These are phyloP conservation scores for Uloborus diversus DNA, from an alignment of 1,140 invertebrate genomes.

Conservation along the genomic window DNA sequence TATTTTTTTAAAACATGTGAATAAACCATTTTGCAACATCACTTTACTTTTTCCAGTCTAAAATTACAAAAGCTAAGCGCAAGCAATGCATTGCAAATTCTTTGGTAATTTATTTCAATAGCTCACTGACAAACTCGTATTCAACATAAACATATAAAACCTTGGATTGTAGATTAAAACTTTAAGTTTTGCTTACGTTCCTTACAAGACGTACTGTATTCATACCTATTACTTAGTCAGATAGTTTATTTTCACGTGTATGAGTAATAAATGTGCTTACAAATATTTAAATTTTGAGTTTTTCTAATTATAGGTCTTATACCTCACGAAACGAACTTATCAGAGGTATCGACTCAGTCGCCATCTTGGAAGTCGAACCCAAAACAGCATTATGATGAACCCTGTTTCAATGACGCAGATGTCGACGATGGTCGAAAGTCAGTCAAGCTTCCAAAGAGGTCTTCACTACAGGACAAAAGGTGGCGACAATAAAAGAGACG, in stretches of 20 bases:
- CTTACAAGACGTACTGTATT: too few species aligned
- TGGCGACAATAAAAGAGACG: not conserved
- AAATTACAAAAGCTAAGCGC: too few species aligned
- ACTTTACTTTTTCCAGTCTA: too few species aligned
- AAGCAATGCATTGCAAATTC: too few species aligned
- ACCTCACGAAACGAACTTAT: slow-evolving; percentile 17
- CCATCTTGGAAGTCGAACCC: not conserved
- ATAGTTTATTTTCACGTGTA: not conserved
- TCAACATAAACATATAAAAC: too few species aligned
- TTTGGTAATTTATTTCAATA: too few species aligned
- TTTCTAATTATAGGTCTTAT: slow-evolving; percentile 19
- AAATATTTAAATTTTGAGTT: not conserved
- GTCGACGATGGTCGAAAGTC: slow-evolving; percentile 18
- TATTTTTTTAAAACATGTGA: too few species aligned
- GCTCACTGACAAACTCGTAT: too few species aligned
- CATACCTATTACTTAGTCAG: not conserved
- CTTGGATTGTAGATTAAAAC: too few species aligned
- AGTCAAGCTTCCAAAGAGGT: not conserved
- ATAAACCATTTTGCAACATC: too few species aligned
- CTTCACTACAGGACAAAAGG: slow-evolving; percentile 21
- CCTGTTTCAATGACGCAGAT: slow-evolving; percentile 31
- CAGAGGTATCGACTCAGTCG: slow-evolving; percentile 16
- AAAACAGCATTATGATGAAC: slow-evolving; percentile 30
- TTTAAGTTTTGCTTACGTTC: too few species aligned
- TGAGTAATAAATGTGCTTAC: too few species aligned